Percentiles rank a stretch among this genome's conserved stretches.
Evolutionary conservation across 1,140 invertebrate species (phyloP).

Genomic region (Nilaparvata lugens): DNA sequence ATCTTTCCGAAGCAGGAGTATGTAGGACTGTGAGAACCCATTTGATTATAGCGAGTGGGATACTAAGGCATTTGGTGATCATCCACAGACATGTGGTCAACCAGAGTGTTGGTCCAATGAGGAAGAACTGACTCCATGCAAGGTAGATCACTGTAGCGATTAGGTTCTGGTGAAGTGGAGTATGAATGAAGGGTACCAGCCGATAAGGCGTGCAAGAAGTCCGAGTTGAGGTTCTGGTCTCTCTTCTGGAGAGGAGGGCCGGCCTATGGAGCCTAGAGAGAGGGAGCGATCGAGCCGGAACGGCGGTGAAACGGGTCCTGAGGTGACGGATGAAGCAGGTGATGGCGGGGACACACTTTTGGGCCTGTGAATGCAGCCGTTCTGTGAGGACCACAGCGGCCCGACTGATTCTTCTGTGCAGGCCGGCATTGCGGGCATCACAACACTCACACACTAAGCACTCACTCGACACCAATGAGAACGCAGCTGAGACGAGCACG

Average conservation of each 20-base stretch:
- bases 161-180: slow-evolving; percentile 40
- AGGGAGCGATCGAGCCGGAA: slow-evolving; percentile 31
- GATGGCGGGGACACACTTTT: slow-evolving; percentile 37
- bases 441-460: neutral
- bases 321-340: slow-evolving; percentile 45
- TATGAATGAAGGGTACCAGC: slow-evolving; percentile 54
- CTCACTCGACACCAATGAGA: neutral
- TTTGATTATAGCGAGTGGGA: slow-evolving; percentile 54
- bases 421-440: slow-evolving; percentile 9
- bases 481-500: neutral
- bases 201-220: slow-evolving; percentile 40
- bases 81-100: slow-evolving; percentile 61
- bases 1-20: slow-evolving; percentile 41
- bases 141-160: slow-evolving; percentile 44
- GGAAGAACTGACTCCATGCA: slow-evolving; percentile 53
- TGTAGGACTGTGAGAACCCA: slow-evolving; percentile 48
- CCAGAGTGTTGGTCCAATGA: slow-evolving; percentile 61
- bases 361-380: slow-evolving; percentile 1
- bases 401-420: slow-evolving; percentile 20
- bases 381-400: slow-evolving; percentile 14
- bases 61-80: slow-evolving; percentile 57
- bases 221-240: slow-evolving; percentile 24
- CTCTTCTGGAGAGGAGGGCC: slow-evolving; percentile 26
- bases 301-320: slow-evolving; percentile 43
- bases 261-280: slow-evolving; percentile 35